Evolutionary conservation across 2,113 vertebrate species (phyloP).

Genomic region (Atrichornis clamosus): DNA sequence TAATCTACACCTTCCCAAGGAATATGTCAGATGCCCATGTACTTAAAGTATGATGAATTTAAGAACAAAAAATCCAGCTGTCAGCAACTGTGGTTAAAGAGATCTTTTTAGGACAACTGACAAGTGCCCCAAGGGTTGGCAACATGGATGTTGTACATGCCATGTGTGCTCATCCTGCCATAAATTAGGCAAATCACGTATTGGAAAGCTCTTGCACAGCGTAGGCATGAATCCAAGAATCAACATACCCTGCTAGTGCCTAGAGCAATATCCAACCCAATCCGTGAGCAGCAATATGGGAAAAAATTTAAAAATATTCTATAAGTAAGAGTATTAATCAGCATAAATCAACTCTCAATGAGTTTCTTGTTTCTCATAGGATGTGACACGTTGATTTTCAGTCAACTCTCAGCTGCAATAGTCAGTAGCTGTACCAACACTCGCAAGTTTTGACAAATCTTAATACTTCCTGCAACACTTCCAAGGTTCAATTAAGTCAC

Average conservation of each 20-base stretch:
- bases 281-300: accelerated
- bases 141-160: not conserved
- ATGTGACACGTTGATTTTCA: not conserved
- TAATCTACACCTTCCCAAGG: not conserved
- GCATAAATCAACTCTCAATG: not conserved
- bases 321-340: not conserved
- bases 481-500: not conserved
- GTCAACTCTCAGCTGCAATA: not conserved
- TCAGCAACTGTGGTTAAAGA: not conserved
- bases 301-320: not conserved
- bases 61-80: not conserved
- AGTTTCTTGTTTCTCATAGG: not conserved
- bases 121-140: not conserved
- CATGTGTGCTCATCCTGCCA: not conserved
- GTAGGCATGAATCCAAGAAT: accelerated
- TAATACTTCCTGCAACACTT: not conserved
- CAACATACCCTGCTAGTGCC: not conserved
- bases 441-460: not conserved
- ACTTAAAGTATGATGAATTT: not conserved
- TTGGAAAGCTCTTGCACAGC: not conserved
- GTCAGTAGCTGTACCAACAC: not conserved
- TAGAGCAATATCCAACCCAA: not conserved
- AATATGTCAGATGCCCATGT: not conserved
- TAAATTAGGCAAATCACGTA: not conserved
- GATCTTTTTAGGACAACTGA: not conserved